Evolutionary conservation across 2,888 invertebrate genomes (phyloP), one percentile per base, ranked within the genome.

Genomic region (Harpalus rubripes): DNA sequence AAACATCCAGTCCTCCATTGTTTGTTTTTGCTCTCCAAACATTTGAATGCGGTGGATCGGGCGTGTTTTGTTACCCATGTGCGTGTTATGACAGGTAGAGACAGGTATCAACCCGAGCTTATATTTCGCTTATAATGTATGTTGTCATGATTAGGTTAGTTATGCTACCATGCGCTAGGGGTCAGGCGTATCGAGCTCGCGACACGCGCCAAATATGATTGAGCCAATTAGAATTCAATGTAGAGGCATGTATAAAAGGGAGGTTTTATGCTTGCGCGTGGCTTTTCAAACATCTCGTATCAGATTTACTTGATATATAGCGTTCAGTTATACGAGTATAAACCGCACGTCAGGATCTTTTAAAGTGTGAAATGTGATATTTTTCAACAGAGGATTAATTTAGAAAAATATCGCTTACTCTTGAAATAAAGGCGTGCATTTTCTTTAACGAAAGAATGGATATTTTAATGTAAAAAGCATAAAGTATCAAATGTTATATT

Each of bases 151-250:
- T 83, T 83, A 76, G 83, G 39, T 83, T 83, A 74, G 83, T 83
- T 83, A 83, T 74, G 76, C 74, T 39, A 83, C 41, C 22, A 26
- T 15, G 32, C 22, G 65, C 15, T 44, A 72, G 72, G 68, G 82
- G 82, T 82, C 82, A 82, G 68, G 82, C 72, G 39, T 18, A 22
- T 15, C 56, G 16, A 39, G 39, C 83, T 41, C 18, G 41, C 61
- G 61, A 76, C 83, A 83, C 83, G 83, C 72, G 83, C 83, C 59
- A 61, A 44, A 74, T 74, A 83, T 83, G 83, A 83, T 83, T 83
- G 83, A 83, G 83, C 74, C 76, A 83, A 83, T 83, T 83, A 74
- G 39, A 76, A 61, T 83, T 83, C 83, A 83, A 83, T 83, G 68
- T 56, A 16, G 22, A 16, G 61, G 22, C 68, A 82, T 58, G 72